Conservation (phyloP, 2,113 vertebrate species). For the Callipepla squamata region DNA sequence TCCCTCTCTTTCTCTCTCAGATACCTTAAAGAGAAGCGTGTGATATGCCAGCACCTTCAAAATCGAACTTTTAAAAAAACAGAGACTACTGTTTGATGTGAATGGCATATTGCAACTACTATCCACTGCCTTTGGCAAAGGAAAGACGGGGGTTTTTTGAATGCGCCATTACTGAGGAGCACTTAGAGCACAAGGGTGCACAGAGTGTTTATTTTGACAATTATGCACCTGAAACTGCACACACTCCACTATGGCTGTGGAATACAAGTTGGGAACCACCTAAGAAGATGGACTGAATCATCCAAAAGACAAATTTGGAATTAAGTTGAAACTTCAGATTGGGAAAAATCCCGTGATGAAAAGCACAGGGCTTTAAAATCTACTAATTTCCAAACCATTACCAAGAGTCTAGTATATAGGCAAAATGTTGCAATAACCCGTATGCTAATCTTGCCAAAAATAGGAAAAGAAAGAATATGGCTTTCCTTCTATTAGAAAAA, state of each 20-base stretch:
- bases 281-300: accelerated
- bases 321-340: background rate
- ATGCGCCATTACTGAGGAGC: background rate
- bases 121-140: background rate
- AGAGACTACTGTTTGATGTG: conserved; percentile 85
- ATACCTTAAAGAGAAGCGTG: conserved; percentile 79
- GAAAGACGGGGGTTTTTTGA: background rate
- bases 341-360: background rate
- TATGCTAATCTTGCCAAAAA: background rate
- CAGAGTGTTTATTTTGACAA: accelerated
- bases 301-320: background rate
- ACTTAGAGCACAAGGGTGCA: accelerated
- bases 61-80: conserved; percentile 76
- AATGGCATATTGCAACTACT: accelerated
- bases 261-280: background rate
- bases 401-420: accelerated
- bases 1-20: conserved; percentile 66
- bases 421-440: background rate
- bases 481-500: background rate
- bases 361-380: background rate
- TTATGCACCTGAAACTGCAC: accelerated
- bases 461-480: background rate
- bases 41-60: conserved; percentile 78
- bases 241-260: accelerated
- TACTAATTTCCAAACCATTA: background rate